Percentiles rank a stretch among this genome's conserved stretches.
phyloP scores from a whole-genome alignment of 2,797 vertebrate species.

The Enteromius treurensis region DNA sequence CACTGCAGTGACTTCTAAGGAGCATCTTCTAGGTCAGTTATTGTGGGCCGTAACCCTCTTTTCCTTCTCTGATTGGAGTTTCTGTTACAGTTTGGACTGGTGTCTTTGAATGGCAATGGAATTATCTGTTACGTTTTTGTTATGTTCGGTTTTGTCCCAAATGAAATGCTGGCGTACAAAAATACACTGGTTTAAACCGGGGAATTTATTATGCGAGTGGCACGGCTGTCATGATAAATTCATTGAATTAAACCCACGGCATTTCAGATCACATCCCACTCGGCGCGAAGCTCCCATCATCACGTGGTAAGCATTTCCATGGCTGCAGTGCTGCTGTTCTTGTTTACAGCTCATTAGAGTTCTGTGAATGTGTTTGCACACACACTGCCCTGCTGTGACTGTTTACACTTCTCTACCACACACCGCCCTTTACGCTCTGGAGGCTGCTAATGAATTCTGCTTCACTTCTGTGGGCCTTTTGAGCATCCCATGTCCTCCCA shows the following conservation, averaged over 20 bases:
- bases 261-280: conserved; percentile 16
- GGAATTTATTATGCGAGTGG: background rate
- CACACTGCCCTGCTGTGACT: conserved; percentile 43
- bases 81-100: conserved; percentile 65
- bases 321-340: conserved; percentile 40
- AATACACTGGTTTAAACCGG: conserved; percentile 17
- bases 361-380: conserved; percentile 39
- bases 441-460: conserved; percentile 33
- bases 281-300: background rate
- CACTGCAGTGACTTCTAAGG: conserved; percentile 12
- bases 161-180: background rate
- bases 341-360: conserved; percentile 43
- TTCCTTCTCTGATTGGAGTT: conserved; percentile 61
- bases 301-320: conserved; percentile 33
- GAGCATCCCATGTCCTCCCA: conserved; percentile 13
- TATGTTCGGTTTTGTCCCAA: conserved; percentile 6
- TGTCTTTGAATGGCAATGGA: conserved; percentile 13
- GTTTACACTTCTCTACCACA: conserved; percentile 48
- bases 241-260: conserved; percentile 16
- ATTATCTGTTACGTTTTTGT: conserved; percentile 56
- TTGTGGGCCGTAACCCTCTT: conserved; percentile 48
- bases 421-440: conserved; percentile 19
- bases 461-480: background rate
- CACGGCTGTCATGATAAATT: conserved; percentile 8
- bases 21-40: conserved; percentile 22